A percentile compares a stretch with the other conserved stretches of the same genome.
Evolutionary conservation across 1,140 invertebrate genomes (phyloP).

Genomic region (Scaptomyza pallida): DNA sequence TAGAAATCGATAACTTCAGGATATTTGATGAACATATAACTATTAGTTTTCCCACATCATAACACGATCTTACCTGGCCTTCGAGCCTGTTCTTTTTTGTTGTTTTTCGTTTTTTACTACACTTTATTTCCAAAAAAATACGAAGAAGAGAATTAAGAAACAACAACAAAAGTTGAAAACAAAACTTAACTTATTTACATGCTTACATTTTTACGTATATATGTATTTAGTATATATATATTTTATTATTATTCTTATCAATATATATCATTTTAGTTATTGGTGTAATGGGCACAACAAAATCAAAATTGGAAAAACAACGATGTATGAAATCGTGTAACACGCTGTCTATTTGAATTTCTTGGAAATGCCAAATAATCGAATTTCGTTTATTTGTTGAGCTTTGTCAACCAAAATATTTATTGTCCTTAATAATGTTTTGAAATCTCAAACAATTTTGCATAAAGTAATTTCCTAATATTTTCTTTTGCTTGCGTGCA

Average conservation of each 20-base stretch:
- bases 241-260: slow-evolving; percentile 11
- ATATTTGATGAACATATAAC: too few species aligned
- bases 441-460: slow-evolving; percentile 19
- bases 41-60: too few species aligned
- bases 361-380: slow-evolving; percentile 22
- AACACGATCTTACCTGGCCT: too few species aligned
- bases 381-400: slow-evolving; percentile 12
- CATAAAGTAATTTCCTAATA: slow-evolving; percentile 3
- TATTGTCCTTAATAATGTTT: slow-evolving; percentile 74
- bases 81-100: slow-evolving; percentile 1
- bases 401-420: slow-evolving; percentile 37
- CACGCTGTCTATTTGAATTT: background rate
- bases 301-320: slow-evolving; percentile 35
- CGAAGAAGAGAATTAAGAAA: slow-evolving; percentile 11
- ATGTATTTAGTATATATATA: slow-evolving; percentile 36
- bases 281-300: slow-evolving; percentile 39
- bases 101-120: slow-evolving; percentile 44
- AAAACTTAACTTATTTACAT: slow-evolving; percentile 77
- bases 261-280: slow-evolving; percentile 11
- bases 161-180: slow-evolving; percentile 18
- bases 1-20: too few species aligned
- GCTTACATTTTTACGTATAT: slow-evolving; percentile 42
- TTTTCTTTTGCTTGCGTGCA: background rate
- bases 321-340: slow-evolving; percentile 12
- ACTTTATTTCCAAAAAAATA: slow-evolving; percentile 62